These are phyloP conservation scores for Hemistola chrysoprasaria DNA, from an alignment of 2,888 invertebrate species.

Conservation along the genomic window DNA sequence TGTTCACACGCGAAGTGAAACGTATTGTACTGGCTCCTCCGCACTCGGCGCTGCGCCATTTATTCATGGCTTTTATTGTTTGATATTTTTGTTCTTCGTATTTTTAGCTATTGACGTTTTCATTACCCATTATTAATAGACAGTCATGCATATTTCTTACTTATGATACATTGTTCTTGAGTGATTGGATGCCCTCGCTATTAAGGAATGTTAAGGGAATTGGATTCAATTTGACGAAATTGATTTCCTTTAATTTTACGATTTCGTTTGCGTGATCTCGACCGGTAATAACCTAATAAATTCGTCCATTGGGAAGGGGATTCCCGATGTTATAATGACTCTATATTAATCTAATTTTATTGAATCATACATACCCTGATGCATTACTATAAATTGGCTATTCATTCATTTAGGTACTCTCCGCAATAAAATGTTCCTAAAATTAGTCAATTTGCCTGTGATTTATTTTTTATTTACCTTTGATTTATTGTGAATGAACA, in stretches of 20 bases:
- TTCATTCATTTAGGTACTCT: no score
- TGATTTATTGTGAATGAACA: no score
- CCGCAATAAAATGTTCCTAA: no score
- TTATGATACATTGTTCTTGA: slow-evolving; percentile 21
- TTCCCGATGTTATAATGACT: slow-evolving; percentile 51
- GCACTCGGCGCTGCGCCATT: slow-evolving; percentile 48
- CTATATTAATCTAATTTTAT: slow-evolving; percentile 65
- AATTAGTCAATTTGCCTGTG: no score
- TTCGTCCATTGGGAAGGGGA: slow-evolving; percentile 72
- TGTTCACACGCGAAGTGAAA: slow-evolving; percentile 64
- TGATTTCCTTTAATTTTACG: slow-evolving; percentile 78
- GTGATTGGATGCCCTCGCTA: slow-evolving; percentile 33
- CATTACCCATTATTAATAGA: slow-evolving; percentile 39
- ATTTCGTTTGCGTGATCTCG: slow-evolving; percentile 80
- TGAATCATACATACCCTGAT: slow-evolving; percentile 29
- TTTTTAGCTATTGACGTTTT: slow-evolving; percentile 50
- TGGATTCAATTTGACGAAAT: slow-evolving; percentile 71
- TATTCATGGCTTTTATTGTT: slow-evolving; percentile 52
- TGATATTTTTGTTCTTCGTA: slow-evolving; percentile 45
- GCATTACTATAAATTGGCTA: slow-evolving; percentile 13
- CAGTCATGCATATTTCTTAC: slow-evolving; percentile 11
- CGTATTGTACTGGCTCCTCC: slow-evolving; percentile 48
- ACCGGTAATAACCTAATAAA: slow-evolving; percentile 77
- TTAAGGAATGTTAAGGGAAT: slow-evolving; percentile 59
- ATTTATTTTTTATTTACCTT: no score